A percentile compares a stretch with the other conserved stretches of the same genome.
Evolutionary conservation across 2,888 invertebrate species (phyloP).

Genomic region (Aphelenchoides bicaudatus): DNA sequence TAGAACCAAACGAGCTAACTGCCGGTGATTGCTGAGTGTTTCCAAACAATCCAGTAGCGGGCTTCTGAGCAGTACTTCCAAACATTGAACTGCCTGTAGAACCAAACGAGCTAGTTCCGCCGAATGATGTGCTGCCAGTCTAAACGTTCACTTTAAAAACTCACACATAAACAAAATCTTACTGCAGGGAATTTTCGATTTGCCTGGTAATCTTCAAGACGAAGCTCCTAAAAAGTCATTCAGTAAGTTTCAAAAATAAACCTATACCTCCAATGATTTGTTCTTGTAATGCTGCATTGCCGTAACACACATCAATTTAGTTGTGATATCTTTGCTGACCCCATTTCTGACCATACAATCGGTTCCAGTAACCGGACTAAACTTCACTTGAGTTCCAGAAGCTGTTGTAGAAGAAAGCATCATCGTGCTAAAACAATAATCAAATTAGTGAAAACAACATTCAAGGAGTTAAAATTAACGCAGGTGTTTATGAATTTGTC

Average conservation of each 20-base stretch:
- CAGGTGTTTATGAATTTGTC: too few species aligned
- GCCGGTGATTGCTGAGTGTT: constrained; percentile 7
- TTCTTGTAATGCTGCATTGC: constrained; percentile 96
- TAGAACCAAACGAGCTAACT: constrained; percentile 1
- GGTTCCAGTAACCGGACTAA: constrained; percentile 74
- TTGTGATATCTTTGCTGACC: constrained; percentile 75
- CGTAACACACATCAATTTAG: constrained; percentile 91
- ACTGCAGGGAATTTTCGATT: constrained; percentile 74
- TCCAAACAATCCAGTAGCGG: constrained; percentile 1
- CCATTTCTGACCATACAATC: constrained; percentile 89
- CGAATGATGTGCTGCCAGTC: constrained; percentile 5
- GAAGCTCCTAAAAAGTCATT: constrained; percentile 69
- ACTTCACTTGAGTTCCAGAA: constrained; percentile 69
- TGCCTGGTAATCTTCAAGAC: constrained; percentile 85
- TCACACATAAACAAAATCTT: too few species aligned
- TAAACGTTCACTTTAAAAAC: too few species aligned
- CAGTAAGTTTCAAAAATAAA: neutral
- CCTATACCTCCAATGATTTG: constrained; percentile 77
- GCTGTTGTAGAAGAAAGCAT: neutral
- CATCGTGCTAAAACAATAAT: too few species aligned
- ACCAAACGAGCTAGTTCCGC: constrained; percentile 6
- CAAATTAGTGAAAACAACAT: too few species aligned
- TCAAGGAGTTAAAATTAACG: too few species aligned
- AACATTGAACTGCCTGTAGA: neutral
- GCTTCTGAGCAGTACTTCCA: too few species aligned